Conservation (phyloP, 2,797 vertebrate species). For the Enteromius anoplus region DNA sequence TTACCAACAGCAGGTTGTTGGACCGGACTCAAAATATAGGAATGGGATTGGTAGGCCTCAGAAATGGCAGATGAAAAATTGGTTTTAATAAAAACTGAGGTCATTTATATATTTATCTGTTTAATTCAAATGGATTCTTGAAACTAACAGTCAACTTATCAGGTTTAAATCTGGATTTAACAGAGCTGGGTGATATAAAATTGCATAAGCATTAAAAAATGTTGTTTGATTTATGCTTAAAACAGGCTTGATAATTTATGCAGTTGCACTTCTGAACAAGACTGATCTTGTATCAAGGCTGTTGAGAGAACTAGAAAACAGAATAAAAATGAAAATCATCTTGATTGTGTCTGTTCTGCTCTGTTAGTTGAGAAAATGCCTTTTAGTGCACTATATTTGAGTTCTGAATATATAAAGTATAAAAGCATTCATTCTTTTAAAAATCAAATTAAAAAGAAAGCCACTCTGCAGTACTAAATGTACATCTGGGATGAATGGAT, state of each 20-base stretch:
- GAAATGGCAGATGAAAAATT: neutral
- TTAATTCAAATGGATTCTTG: neutral
- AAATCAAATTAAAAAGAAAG: neutral
- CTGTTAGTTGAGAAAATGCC: neutral
- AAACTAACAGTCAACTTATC: neutral
- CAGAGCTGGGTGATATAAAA: neutral
- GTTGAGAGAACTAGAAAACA: neutral
- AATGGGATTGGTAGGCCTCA: neutral
- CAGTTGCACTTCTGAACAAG: neutral
- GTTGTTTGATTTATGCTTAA: neutral
- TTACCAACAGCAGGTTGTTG: slow-evolving; percentile 18
- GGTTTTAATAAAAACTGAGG: neutral
- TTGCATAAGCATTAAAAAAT: neutral
- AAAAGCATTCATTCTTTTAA: neutral
- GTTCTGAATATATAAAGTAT: neutral
- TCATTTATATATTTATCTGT: neutral
- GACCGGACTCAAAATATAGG: neutral
- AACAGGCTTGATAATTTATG: neutral
- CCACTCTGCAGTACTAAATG: neutral
- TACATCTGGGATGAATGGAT: slow-evolving; percentile 6
- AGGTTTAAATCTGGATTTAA: neutral
- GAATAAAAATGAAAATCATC: neutral
- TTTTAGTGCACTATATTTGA: neutral
- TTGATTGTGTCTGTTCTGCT: neutral
- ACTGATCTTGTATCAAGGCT: neutral